A percentile compares a stretch with the other conserved stretches of the same genome.
These are phyloP conservation scores for Montipora cactus DNA, from an alignment of 64 coral and sea anemone species.

Conservation along the genomic window DNA sequence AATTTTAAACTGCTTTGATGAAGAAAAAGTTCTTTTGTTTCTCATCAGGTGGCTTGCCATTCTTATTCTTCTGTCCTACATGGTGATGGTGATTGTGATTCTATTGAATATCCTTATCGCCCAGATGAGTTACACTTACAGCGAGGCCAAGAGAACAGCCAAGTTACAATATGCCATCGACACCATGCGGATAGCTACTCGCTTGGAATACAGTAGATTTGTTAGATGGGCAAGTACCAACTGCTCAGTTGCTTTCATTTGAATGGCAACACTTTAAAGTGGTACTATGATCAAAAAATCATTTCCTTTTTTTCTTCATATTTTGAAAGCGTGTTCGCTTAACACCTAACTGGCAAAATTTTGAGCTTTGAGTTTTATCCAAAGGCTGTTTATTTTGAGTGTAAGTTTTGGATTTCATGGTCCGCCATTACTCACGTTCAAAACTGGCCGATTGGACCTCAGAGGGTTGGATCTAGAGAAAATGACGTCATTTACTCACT, in stretches of 20 bases:
- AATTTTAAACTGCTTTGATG: background rate
- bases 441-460: too few relatives aligned
- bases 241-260: background rate
- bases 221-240: conserved; percentile 46
- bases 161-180: conserved; percentile 79
- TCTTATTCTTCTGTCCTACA: conserved; percentile 75
- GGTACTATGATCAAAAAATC: too few relatives aligned
- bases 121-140: conserved; percentile 87
- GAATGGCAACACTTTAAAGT: background rate
- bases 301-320: too few relatives aligned
- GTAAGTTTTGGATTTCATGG: too few relatives aligned
- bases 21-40: background rate
- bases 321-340: too few relatives aligned
- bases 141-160: conserved; percentile 74
- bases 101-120: conserved; percentile 84
- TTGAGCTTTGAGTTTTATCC: too few relatives aligned
- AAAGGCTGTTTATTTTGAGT: too few relatives aligned
- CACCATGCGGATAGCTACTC: conserved; percentile 72
- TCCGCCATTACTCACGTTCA: too few relatives aligned
- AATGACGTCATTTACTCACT: too few relatives aligned
- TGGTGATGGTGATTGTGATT: conserved; percentile 85
- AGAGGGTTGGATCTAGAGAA: too few relatives aligned
- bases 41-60: conserved; percentile 67
- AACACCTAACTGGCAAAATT: too few relatives aligned
- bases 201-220: conserved; percentile 75